Conservation (phyloP, 2,888 invertebrate species). For the Eupeodes luniger region DNA sequence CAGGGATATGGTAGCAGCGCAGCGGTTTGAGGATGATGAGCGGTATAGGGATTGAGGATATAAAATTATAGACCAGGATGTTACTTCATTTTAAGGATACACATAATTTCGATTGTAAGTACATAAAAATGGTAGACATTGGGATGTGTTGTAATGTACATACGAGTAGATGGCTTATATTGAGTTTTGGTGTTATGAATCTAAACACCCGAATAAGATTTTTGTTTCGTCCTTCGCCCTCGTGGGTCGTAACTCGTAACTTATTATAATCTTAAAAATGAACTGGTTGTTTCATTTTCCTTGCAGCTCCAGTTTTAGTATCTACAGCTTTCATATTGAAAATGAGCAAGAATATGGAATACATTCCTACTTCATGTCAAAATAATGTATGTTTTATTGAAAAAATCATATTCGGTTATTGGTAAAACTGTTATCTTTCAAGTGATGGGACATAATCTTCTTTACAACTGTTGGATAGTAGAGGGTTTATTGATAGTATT, state of each 20-base stretch:
- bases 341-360: not conserved
- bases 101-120: constrained; percentile 15
- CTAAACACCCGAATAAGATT: constrained; percentile 1
- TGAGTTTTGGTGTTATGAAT: not conserved
- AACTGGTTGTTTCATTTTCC: not conserved
- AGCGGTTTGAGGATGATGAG: not conserved
- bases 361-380: not conserved
- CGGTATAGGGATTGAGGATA: not conserved
- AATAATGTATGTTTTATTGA: no score
- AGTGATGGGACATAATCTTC: no score
- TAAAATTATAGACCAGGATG: constrained; percentile 20
- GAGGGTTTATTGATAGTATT: no score
- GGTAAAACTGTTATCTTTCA: no score
- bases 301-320: not conserved
- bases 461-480: no score
- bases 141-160: not conserved
- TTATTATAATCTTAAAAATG: not conserved
- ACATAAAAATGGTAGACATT: not conserved
- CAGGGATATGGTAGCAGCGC: no score
- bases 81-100: not conserved
- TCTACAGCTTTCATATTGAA: no score
- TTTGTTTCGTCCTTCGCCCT: not conserved
- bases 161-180: not conserved
- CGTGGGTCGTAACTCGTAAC: not conserved
- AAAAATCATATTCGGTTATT: no score